phyloP scores from a whole-genome alignment of 1,140 invertebrate species.

The Drosophila persimilis region DNA sequence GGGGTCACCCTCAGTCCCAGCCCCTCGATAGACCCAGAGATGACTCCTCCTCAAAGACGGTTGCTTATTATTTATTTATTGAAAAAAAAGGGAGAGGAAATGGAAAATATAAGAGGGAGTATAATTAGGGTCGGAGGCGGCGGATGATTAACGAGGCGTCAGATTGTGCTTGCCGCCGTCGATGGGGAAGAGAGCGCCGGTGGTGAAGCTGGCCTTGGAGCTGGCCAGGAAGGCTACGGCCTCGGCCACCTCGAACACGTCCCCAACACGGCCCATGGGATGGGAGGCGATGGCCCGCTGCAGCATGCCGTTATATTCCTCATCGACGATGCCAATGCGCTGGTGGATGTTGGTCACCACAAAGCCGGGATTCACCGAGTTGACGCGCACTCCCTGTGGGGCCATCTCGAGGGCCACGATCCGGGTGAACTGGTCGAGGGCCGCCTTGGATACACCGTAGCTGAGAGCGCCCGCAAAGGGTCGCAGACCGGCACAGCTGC shows the following conservation, averaged over 20 bases:
- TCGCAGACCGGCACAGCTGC: slow-evolving; percentile 93
- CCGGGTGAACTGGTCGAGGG: slow-evolving; percentile 94
- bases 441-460: slow-evolving; percentile 95
- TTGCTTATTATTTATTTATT: slow-evolving; percentile 45
- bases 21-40: neutral
- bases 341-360: slow-evolving; percentile 92
- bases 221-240: slow-evolving; percentile 93
- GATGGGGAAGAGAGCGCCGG: slow-evolving; percentile 90
- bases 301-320: slow-evolving; percentile 89
- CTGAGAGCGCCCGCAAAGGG: slow-evolving; percentile 90
- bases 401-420: slow-evolving; percentile 92
- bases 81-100: neutral
- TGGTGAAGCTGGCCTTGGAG: slow-evolving; percentile 91
- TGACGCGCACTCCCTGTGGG: slow-evolving; percentile 91
- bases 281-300: slow-evolving; percentile 90
- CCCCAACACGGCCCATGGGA: slow-evolving; percentile 91
- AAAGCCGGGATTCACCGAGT: slow-evolving; percentile 93
- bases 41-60: neutral
- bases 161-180: slow-evolving; percentile 86
- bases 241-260: slow-evolving; percentile 90
- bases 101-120: slow-evolving; percentile 21
- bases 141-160: slow-evolving; percentile 65
- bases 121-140: slow-evolving; percentile 19
- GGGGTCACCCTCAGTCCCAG: slow-evolving; percentile 46
- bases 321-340: slow-evolving; percentile 89